Conservation (phyloP, 37 sponge, comb jelly and placozoan species). For the Hexactinellida sp. region DNA sequence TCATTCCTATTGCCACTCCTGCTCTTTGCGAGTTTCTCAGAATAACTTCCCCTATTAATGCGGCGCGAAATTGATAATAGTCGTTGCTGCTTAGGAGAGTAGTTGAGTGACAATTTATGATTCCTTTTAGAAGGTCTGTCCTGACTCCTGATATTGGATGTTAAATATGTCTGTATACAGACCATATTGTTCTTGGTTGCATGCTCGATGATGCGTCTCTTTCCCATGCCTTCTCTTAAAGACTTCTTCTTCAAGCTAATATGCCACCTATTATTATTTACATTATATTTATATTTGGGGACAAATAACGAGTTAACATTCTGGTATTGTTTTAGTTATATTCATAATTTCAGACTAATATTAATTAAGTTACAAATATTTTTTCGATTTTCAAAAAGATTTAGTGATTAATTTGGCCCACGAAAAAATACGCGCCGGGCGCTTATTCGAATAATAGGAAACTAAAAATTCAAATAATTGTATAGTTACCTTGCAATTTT, state of each 20-base stretch:
- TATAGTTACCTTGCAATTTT: neutral
- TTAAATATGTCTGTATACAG: neutral
- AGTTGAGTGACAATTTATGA: neutral
- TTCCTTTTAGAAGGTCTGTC: neutral
- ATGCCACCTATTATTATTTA: slow-evolving; percentile 6
- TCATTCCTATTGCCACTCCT: neutral
- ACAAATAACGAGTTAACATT: too few species aligned
- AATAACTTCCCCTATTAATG: neutral
- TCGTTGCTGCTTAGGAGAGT: neutral
- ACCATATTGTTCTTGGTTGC: neutral
- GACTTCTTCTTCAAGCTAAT: neutral
- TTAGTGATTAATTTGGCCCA: too few species aligned
- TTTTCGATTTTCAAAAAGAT: too few species aligned
- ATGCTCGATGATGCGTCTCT: neutral
- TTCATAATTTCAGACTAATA: too few species aligned
- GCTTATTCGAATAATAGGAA: too few species aligned
- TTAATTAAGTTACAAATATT: too few species aligned
- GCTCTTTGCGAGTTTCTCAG: neutral
- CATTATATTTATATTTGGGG: too few species aligned
- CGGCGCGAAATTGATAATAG: neutral
- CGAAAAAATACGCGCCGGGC: too few species aligned
- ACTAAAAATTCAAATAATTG: too few species aligned
- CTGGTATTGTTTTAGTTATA: too few species aligned
- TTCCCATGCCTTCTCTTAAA: neutral
- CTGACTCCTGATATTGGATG: neutral